These are phyloP conservation scores for Chamaetylas fuelleborni DNA, from an alignment of 2,113 vertebrate species.

Conservation along the genomic window DNA sequence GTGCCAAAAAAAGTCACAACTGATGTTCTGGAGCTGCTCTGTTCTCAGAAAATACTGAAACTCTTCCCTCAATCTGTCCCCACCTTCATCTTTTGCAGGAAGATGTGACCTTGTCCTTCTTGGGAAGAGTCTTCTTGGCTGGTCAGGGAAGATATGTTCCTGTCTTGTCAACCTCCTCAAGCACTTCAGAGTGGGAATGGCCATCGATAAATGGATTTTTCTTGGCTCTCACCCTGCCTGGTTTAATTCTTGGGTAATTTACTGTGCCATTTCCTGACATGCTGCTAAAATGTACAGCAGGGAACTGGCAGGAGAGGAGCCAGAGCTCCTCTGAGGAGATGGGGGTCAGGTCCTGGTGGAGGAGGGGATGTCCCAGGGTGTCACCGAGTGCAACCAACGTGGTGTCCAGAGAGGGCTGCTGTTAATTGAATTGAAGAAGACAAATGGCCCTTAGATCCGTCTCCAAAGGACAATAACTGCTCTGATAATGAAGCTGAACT, in stretches of 20 bases:
- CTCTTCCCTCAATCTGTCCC: neutral
- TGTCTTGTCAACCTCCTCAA: neutral
- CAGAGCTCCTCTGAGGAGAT: neutral
- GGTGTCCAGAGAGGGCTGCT: slow-evolving; percentile 13
- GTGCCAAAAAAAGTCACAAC: neutral
- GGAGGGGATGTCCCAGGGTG: neutral
- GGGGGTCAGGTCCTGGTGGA: slow-evolving; percentile 30
- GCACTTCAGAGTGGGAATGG: neutral
- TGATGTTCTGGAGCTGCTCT: neutral
- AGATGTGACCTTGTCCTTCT: neutral
- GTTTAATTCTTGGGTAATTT: slow-evolving; percentile 36
- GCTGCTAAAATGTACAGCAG: neutral
- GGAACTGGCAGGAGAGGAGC: neutral
- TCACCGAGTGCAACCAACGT: neutral
- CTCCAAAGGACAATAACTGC: slow-evolving; percentile 66
- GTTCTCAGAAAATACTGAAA: neutral
- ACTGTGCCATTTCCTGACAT: neutral
- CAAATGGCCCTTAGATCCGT: slow-evolving; percentile 61
- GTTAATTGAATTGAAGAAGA: slow-evolving; percentile 70
- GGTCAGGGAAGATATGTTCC: neutral
- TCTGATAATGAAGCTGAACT: slow-evolving; percentile 70
- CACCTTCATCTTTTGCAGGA: neutral
- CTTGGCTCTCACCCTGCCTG: slow-evolving; percentile 1
- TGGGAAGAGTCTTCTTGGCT: neutral
- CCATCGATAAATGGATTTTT: slow-evolving; percentile 42